A percentile compares a stretch with the other conserved stretches of the same genome.
Conservation (phyloP, 2,113 vertebrate species). For the Euleptes europaea region DNA sequence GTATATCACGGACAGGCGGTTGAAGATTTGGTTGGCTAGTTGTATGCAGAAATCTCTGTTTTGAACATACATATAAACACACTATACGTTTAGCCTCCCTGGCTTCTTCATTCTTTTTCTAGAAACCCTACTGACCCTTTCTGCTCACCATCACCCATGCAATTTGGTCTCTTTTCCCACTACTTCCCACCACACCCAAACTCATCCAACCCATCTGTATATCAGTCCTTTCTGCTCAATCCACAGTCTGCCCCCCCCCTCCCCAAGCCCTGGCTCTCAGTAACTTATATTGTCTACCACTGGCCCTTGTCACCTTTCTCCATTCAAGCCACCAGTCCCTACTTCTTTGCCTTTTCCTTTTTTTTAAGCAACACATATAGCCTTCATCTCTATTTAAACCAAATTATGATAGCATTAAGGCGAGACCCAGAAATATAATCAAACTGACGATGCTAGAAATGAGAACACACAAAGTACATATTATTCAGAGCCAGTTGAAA, state of each 20-base stretch:
- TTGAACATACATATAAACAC: neutral
- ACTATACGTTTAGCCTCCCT: neutral
- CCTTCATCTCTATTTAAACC: slow-evolving; percentile 1
- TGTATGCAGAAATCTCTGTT: neutral
- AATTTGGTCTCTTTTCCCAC: neutral
- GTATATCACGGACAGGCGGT: neutral
- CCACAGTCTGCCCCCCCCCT: neutral
- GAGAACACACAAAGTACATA: neutral
- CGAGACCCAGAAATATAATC: neutral
- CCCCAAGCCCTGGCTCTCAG: neutral
- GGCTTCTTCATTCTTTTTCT: too few species aligned
- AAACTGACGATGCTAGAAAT: neutral
- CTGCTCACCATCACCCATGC: neutral
- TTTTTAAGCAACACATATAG: neutral
- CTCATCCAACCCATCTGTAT: neutral
- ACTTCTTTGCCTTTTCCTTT: neutral
- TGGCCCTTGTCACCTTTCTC: neutral
- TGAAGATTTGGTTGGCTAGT: neutral
- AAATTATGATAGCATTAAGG: neutral
- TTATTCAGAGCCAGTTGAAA: neutral
- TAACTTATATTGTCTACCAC: neutral
- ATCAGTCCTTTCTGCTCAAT: neutral
- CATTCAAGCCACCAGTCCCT: neutral
- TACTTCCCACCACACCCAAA: neutral
- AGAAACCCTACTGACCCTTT: neutral